Conservation (phyloP, 2,888 invertebrate genomes). For the Ashinkailepas kermadecensis region DNA sequence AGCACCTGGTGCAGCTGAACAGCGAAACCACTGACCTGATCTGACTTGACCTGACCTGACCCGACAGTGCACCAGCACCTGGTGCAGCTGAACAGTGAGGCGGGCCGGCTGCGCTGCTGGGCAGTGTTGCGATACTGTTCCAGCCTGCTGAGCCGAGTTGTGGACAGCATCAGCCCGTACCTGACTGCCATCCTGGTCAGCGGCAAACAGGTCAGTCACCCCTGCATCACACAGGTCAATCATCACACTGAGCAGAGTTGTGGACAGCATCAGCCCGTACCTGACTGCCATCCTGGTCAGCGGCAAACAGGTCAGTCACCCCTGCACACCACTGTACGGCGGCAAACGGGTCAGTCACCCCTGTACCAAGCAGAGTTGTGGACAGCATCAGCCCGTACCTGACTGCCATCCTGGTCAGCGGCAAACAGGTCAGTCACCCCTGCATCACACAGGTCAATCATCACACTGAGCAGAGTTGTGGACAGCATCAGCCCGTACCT, state of each 20-base stretch:
- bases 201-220: conserved; percentile 75
- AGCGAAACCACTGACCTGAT: background rate
- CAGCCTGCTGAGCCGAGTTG: conserved; percentile 83
- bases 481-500: too few species aligned
- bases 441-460: too few species aligned
- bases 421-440: conserved; percentile 69
- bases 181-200: conserved; percentile 95
- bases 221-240: too few species aligned
- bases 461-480: too few species aligned
- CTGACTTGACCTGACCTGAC: background rate
- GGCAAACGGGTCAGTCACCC: too few species aligned
- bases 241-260: too few species aligned
- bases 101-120: conserved; percentile 82
- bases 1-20: too few species aligned
- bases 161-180: conserved; percentile 96
- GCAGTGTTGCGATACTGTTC: conserved; percentile 91
- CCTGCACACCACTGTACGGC: too few species aligned
- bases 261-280: too few species aligned
- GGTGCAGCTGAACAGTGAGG: conserved; percentile 65
- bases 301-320: too few species aligned
- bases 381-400: conserved; percentile 98
- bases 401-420: conserved; percentile 93
- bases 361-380: conserved; percentile 77
- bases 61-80: conserved; percentile 58
- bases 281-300: too few species aligned